Base-by-base conservation (phyloP, 2,888 invertebrate species). In the Neelides folsomi region DNA sequence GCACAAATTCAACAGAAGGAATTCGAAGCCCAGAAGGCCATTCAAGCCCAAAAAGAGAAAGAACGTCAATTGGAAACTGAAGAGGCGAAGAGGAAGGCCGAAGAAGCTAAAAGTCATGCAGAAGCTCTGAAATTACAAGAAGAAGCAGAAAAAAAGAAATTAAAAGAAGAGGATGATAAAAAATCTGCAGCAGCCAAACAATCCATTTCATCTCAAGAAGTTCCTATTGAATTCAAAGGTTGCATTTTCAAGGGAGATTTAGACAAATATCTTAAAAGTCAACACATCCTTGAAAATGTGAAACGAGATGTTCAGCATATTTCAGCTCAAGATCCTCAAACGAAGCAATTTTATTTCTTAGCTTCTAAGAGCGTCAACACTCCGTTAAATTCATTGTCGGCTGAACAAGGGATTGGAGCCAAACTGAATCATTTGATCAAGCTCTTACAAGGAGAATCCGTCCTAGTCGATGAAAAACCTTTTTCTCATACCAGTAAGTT, bases 291-390 rank as follows among this genome's bases (percentile, higher is more conserved):
- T 3, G 52, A 54, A 36, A 38, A 47, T 9, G 54, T 49, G n/a
- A 57, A 61, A 36, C 56, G 58, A n/a, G 52, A 55, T 9, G 50
- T 53, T 4, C 38, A 47, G 0, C 51, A 60, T 34, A 59, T 62
- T 27, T 52, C 54, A 2, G 47, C 55, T 12, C 37, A 43, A 13
- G 50, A 59, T 47, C 49, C 58, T 15, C 42, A 38, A 1, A 54
- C 55, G 2, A 62, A 62, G 43, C 54, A 56, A 2, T 64, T 56
- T 49, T 64, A 64, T 43, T 46, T 53, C 41, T 57, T 45, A 37
- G 64, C 61, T 13, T 49, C 57, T 2, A 59, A 59, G 53, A 57
- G 56, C 20, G 59, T 64, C 10, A 64, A 61, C 47, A 62, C 62
- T 13, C 58, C 64, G 1, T 44, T 64, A 4, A 64, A 64, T 49